phyloP scores from a whole-genome alignment of 1,140 invertebrate genomes.

The Scylla paramamosain region DNA sequence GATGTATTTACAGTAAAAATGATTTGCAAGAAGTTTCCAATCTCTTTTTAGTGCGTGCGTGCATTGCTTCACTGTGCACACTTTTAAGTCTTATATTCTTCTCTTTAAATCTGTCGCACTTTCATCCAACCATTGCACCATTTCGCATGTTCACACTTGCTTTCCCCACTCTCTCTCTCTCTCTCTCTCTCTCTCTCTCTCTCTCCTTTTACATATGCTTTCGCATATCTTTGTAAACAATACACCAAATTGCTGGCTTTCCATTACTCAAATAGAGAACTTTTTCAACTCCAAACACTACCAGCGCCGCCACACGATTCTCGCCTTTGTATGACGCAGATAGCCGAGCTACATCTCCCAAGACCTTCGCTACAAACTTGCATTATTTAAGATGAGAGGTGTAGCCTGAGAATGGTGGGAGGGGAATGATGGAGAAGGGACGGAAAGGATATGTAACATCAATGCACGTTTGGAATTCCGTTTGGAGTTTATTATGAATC shows the following conservation, averaged over 20 bases:
- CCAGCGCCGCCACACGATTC: neutral
- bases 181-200: conserved; percentile 20
- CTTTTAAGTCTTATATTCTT: too few species aligned
- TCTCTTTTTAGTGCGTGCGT: too few species aligned
- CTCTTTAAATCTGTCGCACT: too few species aligned
- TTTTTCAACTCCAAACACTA: neutral
- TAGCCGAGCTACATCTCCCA: neutral
- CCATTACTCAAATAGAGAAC: neutral
- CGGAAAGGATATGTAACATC: neutral
- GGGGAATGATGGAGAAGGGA: too few species aligned
- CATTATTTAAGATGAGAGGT: neutral
- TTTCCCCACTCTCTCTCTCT: neutral
- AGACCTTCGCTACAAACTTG: neutral
- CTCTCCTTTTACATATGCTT: neutral
- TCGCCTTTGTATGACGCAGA: neutral
- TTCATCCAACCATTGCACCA: neutral
- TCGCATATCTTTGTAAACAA: neutral
- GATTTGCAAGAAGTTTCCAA: too few species aligned
- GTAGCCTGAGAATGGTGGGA: neutral
- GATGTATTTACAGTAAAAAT: too few species aligned
- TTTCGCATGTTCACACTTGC: neutral
- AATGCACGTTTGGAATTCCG: neutral
- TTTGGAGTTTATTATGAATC: neutral
- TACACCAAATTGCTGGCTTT: neutral
- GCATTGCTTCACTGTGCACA: too few species aligned